These are phyloP conservation scores for Paramacrobiotus metropolitanus DNA, from an alignment of 1,140 invertebrate species.

Conservation along the genomic window DNA sequence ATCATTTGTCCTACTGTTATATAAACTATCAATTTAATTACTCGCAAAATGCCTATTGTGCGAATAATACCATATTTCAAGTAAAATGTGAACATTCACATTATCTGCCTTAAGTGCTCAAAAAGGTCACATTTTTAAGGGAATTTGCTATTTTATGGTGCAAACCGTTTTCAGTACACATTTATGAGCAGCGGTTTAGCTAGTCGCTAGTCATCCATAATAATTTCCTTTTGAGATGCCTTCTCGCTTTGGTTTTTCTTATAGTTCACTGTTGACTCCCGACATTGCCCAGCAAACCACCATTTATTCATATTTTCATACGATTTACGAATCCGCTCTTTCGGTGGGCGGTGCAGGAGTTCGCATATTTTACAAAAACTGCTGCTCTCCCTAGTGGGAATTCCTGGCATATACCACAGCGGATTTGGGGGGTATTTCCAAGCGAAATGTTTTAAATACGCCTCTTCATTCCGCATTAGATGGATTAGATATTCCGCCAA, in stretches of 20 bases:
- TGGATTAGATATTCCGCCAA: neutral
- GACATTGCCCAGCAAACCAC: neutral
- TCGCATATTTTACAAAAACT: neutral
- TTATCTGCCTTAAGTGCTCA: neutral
- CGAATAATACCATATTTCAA: no score
- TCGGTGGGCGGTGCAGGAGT: neutral
- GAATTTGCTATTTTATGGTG: neutral
- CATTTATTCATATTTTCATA: neutral
- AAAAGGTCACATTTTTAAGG: neutral
- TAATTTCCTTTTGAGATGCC: neutral
- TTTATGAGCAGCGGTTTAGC: neutral
- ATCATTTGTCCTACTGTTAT: no score
- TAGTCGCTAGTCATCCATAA: neutral
- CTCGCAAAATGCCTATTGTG: no score
- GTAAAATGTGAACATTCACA: neutral
- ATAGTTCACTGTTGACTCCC: neutral
- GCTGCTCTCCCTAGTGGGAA: neutral
- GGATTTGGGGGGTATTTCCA: neutral
- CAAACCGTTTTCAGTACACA: neutral
- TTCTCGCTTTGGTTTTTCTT: neutral
- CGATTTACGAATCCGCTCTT: neutral
- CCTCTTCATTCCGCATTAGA: neutral
- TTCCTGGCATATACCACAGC: neutral
- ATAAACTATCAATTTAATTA: no score
- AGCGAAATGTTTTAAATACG: neutral